Base-by-base conservation (phyloP, 1,140 invertebrate species). In the Eurosta solidaginis region DNA sequence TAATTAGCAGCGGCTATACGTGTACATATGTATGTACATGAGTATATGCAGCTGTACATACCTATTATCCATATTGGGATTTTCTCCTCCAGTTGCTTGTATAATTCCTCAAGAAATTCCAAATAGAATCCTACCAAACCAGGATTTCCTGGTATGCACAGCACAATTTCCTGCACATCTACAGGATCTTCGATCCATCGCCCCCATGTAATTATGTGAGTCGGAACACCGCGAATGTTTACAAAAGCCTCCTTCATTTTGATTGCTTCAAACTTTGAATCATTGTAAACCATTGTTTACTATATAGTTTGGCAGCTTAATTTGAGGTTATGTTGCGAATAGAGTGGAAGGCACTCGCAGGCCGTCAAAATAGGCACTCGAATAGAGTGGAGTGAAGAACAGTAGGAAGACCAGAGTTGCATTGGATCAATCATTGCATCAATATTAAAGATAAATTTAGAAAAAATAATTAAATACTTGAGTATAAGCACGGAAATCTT, bases 131-230 rank as follows among this genome's bases (percentile, higher is more conserved):
- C 89, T 9, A 93, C 90, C 22, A 93, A 79, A 1, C 90, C 90
- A 17, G 94, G 94, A 88, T 95, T 95, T 6, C 94, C 95, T 82
- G 91, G 89, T 81, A 93, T 91, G 20, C 90, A 86, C 20, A 93
- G 75, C 6, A 92, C 88, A 2, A 92, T 29, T 79, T 91, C 88
- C 77, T 90, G 89, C 33, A 84, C 85, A 20, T 90, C 81, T n/a
- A 90, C 78, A 22, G 88, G 87, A 80, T 93, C 92, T 79, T 92
- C 91, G n/a, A 93, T 89, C 90, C 92, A 92, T 78, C 90, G 88
- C 63, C 93, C 93, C 87, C 90, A 92, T 3, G 92, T 92, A 2
- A 92, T 86, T 1, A 95, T 88, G 80, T 92, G 91, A 0, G 93
- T 94, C 22, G 91, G 91, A 10, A 93, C 90, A 14, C 87, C 84